Evolutionary conservation across 1,140 invertebrate species (phyloP).

Genomic region (Paraescarpia echinospica): DNA sequence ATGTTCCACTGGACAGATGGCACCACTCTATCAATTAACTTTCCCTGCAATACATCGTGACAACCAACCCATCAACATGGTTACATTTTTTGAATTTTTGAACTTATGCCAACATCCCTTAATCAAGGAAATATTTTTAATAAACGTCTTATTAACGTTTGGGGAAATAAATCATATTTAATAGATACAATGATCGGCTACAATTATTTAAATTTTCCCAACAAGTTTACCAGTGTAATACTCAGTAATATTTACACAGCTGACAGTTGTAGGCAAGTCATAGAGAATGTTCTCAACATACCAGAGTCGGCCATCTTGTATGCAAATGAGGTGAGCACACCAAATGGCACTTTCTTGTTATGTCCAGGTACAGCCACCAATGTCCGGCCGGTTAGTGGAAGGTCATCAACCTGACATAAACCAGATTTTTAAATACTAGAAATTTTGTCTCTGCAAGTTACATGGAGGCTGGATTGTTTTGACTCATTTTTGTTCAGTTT

Average conservation of each 20-base stretch:
- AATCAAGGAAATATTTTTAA: too few relatives aligned
- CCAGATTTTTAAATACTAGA: neutral
- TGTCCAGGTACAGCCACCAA: conserved; percentile 27
- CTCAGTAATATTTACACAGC: neutral
- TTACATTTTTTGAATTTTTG: too few relatives aligned
- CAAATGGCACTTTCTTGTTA: conserved; percentile 29
- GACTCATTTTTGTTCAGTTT: neutral
- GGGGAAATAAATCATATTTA: neutral
- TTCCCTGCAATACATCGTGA: too few relatives aligned
- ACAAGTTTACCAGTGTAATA: neutral
- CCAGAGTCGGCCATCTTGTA: conserved; percentile 21
- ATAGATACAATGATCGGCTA: neutral
- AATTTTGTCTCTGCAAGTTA: neutral
- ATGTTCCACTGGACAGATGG: too few relatives aligned
- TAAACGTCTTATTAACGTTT: too few relatives aligned
- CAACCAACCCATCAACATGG: too few relatives aligned
- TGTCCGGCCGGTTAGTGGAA: conserved; percentile 20
- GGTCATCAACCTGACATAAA: conserved; percentile 23
- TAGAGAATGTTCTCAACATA: neutral
- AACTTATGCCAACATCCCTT: too few relatives aligned
- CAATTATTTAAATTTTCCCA: conserved; percentile 5
- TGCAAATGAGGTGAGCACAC: conserved; percentile 18
- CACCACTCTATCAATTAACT: too few relatives aligned
- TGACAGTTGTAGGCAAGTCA: neutral
- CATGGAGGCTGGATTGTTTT: neutral